These are phyloP conservation scores for Helobdella robusta DNA, from an alignment of 2,888 invertebrate species.

Conservation along the genomic window DNA sequence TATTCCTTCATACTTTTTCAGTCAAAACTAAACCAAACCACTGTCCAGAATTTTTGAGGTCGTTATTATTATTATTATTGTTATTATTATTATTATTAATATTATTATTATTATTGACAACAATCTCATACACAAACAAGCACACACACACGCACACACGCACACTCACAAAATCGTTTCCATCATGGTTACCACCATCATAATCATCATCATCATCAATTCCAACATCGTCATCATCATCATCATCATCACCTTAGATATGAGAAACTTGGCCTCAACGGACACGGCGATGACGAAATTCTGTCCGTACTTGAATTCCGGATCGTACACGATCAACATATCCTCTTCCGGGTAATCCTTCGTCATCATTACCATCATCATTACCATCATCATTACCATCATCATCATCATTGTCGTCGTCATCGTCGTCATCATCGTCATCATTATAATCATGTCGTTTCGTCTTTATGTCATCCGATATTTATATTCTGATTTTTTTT, in stretches of 20 bases:
- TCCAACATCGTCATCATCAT: conserved; percentile 10
- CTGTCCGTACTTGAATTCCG: conserved; percentile 48
- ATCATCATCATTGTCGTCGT: conserved; percentile 5
- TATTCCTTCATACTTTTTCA: no score
- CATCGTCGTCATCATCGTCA: conserved; percentile 9
- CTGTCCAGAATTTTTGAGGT: no score
- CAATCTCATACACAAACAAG: no score
- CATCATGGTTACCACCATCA: no score
- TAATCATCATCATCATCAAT: no score
- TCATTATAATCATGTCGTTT: conserved; percentile 6
- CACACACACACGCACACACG: no score
- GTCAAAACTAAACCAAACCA: no score
- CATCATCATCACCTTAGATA: conserved; percentile 10
- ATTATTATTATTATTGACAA: no score
- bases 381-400: conserved; percentile 4
- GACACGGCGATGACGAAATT: conserved; percentile 47
- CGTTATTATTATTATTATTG: no score
- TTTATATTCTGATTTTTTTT: neutral
- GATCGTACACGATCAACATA: conserved; percentile 47
- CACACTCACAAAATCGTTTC: conserved; percentile 38
- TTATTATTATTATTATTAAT: no score
- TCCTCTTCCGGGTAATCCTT: conserved; percentile 48
- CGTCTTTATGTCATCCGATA: no score
- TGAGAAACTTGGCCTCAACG: conserved; percentile 44
- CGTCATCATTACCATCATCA: neutral